A percentile compares a stretch with the other conserved stretches of the same genome.
phyloP scores from a whole-genome alignment of 2,888 invertebrate genomes.

The Tenthredo notha region DNA sequence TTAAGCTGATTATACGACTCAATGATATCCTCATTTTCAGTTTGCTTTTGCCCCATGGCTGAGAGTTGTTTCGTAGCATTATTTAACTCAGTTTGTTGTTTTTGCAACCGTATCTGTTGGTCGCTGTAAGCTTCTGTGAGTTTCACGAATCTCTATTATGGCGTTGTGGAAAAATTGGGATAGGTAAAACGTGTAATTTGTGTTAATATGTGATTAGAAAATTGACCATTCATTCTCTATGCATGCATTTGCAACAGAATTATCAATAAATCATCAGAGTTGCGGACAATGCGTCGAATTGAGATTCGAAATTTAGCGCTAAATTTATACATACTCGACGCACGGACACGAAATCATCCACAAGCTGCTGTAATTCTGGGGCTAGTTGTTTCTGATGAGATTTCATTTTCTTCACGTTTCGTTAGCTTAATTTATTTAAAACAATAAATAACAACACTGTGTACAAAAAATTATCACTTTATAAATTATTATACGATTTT shows the following conservation, averaged over 20 bases:
- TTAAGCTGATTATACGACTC: slow-evolving; percentile 17
- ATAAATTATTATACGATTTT: not conserved
- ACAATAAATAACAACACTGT: not conserved
- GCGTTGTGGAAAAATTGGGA: not conserved
- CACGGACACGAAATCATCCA: slow-evolving; percentile 21
- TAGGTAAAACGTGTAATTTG: not conserved
- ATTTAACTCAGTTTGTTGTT: not conserved
- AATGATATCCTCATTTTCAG: not conserved
- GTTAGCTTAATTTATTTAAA: not conserved
- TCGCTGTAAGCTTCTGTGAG: not conserved
- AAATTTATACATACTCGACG: slow-evolving; percentile 6
- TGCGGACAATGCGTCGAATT: not conserved
- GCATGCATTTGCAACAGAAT: not conserved
- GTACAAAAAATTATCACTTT: not conserved
- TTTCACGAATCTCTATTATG: slow-evolving; percentile 11
- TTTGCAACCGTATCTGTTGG: not conserved
- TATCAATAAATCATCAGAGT: not conserved
- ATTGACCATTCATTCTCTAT: not conserved
- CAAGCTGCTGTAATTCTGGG: slow-evolving; percentile 2
- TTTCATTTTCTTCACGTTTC: not conserved
- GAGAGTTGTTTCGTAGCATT: not conserved
- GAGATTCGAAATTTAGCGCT: not conserved
- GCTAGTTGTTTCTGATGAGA: not conserved
- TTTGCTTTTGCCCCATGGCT: not conserved
- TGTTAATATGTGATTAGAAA: not conserved